Conservation (phyloP, 2,113 vertebrate species). For the Alethe diademata region DNA sequence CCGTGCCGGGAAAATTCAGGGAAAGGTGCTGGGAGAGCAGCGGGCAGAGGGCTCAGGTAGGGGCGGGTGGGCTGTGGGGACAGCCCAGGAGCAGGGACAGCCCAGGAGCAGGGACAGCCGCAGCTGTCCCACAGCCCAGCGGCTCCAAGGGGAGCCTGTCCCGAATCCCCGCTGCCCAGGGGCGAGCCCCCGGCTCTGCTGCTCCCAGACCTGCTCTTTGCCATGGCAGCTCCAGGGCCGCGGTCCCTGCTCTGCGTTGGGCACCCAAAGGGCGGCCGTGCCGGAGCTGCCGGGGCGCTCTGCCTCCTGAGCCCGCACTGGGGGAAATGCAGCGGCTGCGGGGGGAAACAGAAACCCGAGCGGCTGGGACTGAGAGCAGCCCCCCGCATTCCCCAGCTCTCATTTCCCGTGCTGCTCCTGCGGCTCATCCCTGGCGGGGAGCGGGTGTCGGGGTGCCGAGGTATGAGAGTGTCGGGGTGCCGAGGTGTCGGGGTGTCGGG, state of each 20-base stretch:
- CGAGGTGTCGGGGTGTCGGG: too few species aligned
- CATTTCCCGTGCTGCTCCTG: accelerated
- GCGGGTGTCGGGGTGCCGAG: accelerated
- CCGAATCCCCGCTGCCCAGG: accelerated
- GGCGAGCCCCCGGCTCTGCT: accelerated
- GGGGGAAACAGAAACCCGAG: accelerated
- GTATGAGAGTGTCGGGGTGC: accelerated
- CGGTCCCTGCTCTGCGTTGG: not conserved
- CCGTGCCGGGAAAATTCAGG: accelerated
- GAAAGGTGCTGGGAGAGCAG: not conserved
- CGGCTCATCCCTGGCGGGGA: accelerated
- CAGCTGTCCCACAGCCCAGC: not conserved
- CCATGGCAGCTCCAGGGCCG: not conserved
- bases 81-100: not conserved
- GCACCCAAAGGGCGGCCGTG: accelerated
- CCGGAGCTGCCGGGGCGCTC: not conserved
- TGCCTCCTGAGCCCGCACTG: not conserved
- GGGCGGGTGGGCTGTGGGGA: not conserved
- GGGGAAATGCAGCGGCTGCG: not conserved
- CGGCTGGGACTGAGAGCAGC: accelerated
- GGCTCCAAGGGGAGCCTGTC: too few species aligned
- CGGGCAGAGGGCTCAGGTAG: accelerated
- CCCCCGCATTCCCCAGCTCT: not conserved
- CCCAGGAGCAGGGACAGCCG: accelerated
- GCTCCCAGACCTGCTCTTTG: not conserved